phyloP scores from a whole-genome alignment of 2,797 vertebrate genomes.

The Phrynocephalus guinanensis region DNA sequence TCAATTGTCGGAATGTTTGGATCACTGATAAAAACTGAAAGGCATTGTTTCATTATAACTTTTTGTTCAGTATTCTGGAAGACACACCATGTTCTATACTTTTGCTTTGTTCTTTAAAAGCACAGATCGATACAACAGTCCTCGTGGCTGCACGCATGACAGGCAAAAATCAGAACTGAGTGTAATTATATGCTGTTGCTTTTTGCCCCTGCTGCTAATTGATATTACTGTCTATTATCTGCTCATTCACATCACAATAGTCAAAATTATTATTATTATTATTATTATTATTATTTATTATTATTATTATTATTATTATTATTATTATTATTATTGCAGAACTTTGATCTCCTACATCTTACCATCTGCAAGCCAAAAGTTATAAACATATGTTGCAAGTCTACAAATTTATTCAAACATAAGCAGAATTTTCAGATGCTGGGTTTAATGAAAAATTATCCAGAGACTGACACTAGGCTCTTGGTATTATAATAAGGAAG shows the following conservation, averaged over 20 bases:
- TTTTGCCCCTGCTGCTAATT: constrained; percentile 50
- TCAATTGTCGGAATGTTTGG: neutral
- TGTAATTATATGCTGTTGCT: constrained; percentile 31
- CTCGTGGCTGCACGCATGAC: constrained; percentile 16
- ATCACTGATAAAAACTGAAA: constrained; percentile 10
- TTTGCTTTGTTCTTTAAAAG: neutral
- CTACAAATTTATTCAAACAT: constrained; percentile 2
- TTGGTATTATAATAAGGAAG: neutral
- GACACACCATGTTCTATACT: constrained; percentile 4
- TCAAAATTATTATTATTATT: constrained; percentile 36
- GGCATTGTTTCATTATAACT: neutral
- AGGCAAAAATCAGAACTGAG: constrained; percentile 20
- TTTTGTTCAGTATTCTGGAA: neutral
- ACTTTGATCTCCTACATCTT: constrained; percentile 32
- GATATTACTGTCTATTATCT: constrained; percentile 51
- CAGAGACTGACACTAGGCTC: neutral
- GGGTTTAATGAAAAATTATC: neutral
- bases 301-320: too few relatives aligned
- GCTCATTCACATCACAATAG: constrained; percentile 37
- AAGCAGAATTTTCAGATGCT: neutral
- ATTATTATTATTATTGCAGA: constrained; percentile 20
- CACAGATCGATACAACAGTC: constrained; percentile 36
- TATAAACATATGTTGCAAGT: constrained; percentile 46
- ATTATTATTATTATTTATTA: too few relatives aligned
- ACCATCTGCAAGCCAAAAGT: constrained; percentile 50